Conservation (phyloP, 2,888 invertebrate genomes). For the Autographa gamma region DNA sequence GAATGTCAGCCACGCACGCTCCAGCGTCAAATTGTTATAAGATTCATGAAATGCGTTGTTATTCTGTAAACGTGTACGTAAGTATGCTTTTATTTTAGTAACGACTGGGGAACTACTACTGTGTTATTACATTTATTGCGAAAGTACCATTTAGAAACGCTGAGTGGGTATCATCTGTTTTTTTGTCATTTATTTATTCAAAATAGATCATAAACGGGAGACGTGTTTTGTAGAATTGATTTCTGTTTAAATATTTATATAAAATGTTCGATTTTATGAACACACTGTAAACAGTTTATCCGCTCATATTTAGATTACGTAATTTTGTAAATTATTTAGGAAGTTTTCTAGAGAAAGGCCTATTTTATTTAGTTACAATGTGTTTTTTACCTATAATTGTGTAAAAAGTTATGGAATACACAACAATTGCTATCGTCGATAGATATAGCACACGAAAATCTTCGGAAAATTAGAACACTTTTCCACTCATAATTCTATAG, state of each 20-base stretch:
- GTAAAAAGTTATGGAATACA: no score
- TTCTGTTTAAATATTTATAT: not conserved
- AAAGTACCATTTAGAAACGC: conserved; percentile 11
- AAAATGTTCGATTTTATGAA: not conserved
- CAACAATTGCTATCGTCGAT: no score
- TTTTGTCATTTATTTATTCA: conserved; percentile 2
- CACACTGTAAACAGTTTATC: not conserved
- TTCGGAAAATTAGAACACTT: not conserved
- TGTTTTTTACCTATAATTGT: no score
- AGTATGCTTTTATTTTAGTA: conserved; percentile 37
- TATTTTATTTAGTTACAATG: no score
- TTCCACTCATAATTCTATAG: not conserved
- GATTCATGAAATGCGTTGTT: conserved; percentile 54
- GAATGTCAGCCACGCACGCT: conserved; percentile 55
- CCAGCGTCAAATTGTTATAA: conserved; percentile 54
- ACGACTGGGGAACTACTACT: conserved; percentile 27
- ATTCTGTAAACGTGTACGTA: conserved; percentile 38
- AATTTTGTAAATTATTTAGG: no score
- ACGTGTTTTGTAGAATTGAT: not conserved
- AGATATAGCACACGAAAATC: no score
- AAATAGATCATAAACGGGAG: not conserved
- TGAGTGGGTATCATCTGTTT: not conserved
- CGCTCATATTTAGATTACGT: not conserved
- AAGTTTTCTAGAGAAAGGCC: no score
- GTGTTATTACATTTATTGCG: conserved; percentile 21